These are phyloP conservation scores for Hippocampus mohnikei DNA, from an alignment of 2,113 vertebrate genomes.

Conservation along the genomic window DNA sequence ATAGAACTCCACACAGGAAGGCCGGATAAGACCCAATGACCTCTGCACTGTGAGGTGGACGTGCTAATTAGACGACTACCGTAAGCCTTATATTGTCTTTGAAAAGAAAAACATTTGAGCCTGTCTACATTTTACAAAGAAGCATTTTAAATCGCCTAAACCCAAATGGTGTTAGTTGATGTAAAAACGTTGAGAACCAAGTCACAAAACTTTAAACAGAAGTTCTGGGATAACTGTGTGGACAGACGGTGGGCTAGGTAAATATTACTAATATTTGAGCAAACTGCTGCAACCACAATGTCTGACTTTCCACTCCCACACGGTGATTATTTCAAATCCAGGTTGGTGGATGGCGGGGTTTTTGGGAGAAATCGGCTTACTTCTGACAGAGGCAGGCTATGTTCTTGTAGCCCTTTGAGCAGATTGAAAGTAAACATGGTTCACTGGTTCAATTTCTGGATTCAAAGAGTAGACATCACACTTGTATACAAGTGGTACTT, in stretches of 20 bases:
- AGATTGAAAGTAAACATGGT: conserved; percentile 11
- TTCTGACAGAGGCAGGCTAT: conserved; percentile 6
- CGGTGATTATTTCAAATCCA: conserved; percentile 34
- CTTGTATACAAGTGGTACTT: not conserved
- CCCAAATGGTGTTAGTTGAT: not conserved
- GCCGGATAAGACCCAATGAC: too few species aligned
- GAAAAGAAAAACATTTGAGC: too few species aligned
- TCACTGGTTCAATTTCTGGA: not conserved
- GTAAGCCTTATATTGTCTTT: too few species aligned
- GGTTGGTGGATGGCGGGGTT: conserved; percentile 13
- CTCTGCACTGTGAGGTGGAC: too few species aligned
- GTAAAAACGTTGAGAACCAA: not conserved
- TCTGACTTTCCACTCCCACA: conserved; percentile 38
- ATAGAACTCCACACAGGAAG: too few species aligned
- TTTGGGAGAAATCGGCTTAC: conserved; percentile 5
- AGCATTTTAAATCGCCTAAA: not conserved
- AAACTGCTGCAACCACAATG: conserved; percentile 42
- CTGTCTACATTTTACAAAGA: not conserved
- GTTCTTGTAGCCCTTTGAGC: conserved; percentile 19
- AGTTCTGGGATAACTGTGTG: conserved; percentile 5
- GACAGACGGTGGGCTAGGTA: conserved; percentile 24
- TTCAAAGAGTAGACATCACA: not conserved
- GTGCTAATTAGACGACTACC: too few species aligned
- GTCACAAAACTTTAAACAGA: not conserved
- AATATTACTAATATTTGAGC: conserved; percentile 20